Evolutionary conservation across 2,888 invertebrate genomes (phyloP), one percentile per base, ranked within the genome.

Genomic region (Koerneria pararmatus): DNA sequence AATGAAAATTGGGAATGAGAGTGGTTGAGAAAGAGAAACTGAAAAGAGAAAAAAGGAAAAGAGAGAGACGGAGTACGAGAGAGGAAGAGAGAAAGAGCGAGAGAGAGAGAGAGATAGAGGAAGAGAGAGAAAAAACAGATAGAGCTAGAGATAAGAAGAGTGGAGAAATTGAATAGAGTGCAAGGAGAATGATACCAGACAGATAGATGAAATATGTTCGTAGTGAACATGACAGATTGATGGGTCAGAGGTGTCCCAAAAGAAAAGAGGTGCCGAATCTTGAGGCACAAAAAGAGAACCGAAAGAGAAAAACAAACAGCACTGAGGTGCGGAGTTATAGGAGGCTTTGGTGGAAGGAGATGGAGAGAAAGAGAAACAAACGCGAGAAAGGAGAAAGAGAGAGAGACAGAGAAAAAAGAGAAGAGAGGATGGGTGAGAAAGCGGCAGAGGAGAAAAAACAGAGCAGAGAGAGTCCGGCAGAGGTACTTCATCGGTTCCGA

Each of bases 241-340:
- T 41, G 27, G 56, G 32, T 29, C 27, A 11, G 15, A 32, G 8
- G n/a, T 8, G 29, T 22, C n/a, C 15, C 41, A 60, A 15, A 29
- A n/a, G n/a, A 46, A n/a, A n/a, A 46, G 24, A 11, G 34, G 57
- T 34, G 35, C 19, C 15, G 34, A n/a, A 29, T 29, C 8, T 24
- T n/a, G 41, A 8, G n/a, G 41, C n/a, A n/a, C 11, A 19, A 46
- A 11, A 46, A n/a, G 34, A 46, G 46, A 46, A 46, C 22, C 27
- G 46, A 22, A 46, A 59, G 60, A 59, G 57, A 48, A 51, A 68
- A 61, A 46, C 46, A 69, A 62, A 41, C n/a, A 69, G 24, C 19
- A 37, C 32, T 48, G 27, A n/a, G 41, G 41, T 60, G 35, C 48
- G 35, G 41, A 66, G 37, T 65, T 34, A 51, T 65, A 51, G 35